A percentile compares a stretch with the other conserved stretches of the same genome.
Evolutionary conservation across 2,888 invertebrate genomes (phyloP).

Genomic region (Dione vanillae): DNA sequence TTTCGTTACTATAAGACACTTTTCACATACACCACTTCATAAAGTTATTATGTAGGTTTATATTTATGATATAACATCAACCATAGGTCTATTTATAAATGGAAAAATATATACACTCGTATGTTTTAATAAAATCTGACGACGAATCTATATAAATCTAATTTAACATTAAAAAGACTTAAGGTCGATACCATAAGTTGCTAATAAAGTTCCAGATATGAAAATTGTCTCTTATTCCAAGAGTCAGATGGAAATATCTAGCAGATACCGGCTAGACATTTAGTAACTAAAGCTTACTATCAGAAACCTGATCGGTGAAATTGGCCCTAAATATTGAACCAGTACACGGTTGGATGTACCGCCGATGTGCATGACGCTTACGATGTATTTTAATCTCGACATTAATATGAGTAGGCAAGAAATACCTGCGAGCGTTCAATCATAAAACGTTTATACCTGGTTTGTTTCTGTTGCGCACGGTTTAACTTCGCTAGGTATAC

Average conservation of each 20-base stretch:
- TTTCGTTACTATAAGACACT: conserved; percentile 59
- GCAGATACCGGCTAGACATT: no score
- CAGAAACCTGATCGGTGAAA: no score
- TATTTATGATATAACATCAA: background rate
- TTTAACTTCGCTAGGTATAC: conserved; percentile 48
- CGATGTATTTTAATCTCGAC: conserved; percentile 76
- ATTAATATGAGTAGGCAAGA: conserved; percentile 74
- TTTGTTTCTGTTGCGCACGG: conserved; percentile 78
- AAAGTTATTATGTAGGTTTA: conserved; percentile 4
- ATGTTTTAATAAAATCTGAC: background rate
- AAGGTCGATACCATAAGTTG: no score
- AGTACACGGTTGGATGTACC: conserved; percentile 22
- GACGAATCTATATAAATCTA: no score
- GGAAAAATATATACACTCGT: background rate
- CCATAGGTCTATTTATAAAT: background rate
- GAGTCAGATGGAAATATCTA: no score
- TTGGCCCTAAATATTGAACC: no score
- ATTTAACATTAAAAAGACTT: no score
- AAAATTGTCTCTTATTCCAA: no score
- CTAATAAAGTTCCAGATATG: no score
- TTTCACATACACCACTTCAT: conserved; percentile 39
- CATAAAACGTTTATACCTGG: conserved; percentile 79
- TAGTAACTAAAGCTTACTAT: no score
- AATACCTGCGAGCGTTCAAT: conserved; percentile 80
- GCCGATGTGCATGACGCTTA: conserved; percentile 50